Conservation (phyloP, 2,113 vertebrate species). For the Scatophagus argus region DNA sequence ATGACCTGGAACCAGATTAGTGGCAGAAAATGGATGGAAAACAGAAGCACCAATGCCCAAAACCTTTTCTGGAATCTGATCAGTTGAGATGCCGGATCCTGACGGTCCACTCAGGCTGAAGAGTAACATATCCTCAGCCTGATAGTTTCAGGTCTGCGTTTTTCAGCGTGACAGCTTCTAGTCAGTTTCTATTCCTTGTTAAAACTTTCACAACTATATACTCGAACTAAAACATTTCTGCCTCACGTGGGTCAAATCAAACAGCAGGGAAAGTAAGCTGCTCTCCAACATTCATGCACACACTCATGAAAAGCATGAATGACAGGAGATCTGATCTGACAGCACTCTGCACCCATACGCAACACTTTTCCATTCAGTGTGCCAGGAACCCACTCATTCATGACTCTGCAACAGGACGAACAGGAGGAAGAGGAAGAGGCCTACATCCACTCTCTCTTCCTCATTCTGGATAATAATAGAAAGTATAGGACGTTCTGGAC, state of each 20-base stretch:
- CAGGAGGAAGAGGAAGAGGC: conserved; percentile 65
- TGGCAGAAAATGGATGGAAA: neutral
- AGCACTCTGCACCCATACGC: neutral
- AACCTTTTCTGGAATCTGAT: neutral
- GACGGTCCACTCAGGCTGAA: neutral
- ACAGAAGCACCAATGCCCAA: neutral
- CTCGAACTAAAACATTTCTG: neutral
- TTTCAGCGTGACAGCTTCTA: neutral
- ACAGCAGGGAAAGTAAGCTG: neutral
- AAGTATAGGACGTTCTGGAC: conserved; percentile 37
- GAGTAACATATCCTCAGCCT: neutral
- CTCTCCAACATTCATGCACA: neutral
- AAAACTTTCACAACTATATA: neutral
- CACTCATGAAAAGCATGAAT: conserved; percentile 34
- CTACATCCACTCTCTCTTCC: conserved; percentile 54
- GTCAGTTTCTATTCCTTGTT: neutral
- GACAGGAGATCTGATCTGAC: neutral
- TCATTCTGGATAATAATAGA: conserved; percentile 65
- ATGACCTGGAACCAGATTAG: neutral
- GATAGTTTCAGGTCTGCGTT: neutral
- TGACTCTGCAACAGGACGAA: conserved; percentile 56
- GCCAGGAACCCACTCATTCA: conserved; percentile 54
- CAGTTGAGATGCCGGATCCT: too few relatives aligned
- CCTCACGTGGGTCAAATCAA: neutral
- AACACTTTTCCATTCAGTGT: conserved; percentile 49